Base-by-base conservation (phyloP, 2,113 vertebrate species). In the Chinchilla lanigera region DNA sequence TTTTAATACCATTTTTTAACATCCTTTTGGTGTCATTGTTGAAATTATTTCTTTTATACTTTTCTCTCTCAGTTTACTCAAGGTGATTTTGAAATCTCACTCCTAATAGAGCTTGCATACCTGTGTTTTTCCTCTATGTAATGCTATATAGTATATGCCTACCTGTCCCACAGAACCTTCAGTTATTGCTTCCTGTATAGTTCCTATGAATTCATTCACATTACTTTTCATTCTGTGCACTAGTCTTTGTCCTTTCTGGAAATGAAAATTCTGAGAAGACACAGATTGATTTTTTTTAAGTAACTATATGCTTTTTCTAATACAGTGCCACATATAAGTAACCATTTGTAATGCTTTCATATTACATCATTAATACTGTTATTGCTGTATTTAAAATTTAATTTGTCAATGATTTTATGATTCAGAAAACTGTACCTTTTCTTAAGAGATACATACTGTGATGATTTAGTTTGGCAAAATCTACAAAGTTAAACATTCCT, bases 401-500 rank as follows among this genome's bases (percentile, higher is more conserved):
- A 58, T 89, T 90, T 91, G 13, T 92, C 22, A 92, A 0, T 86
- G 54, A 35, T 92, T 90, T 93, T 87, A 67, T 20, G 78, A 96
- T 65, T 95, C 11, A 83, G 90, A 93, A 93, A 86, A 86, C 41
- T 67, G 93, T 71, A 12, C 35, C 24, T 82, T 90, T 90, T 26
- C 82, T 89, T 80, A 65, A 92, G 71, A 89, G 44, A 73, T 88
- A 78, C 26, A 73, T 88, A 78, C 26, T 61, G n/a, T 95, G 67
- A 81, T 89, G 13, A 83, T 93, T 91, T 90, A 78, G 30, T 90
- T 91, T 81, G 58, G 41, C 9, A 96, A 93, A 91, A 54, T 81
- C 33, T 71, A 47, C 19, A 41, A 78, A 90, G 47, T 75, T 84
- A 90, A 90, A 44, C 26, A 93, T 90, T 96, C 93, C 17, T 90